These are phyloP conservation scores for Streblospio benedicti DNA, from an alignment of 1,140 invertebrate genomes.

Conservation along the genomic window DNA sequence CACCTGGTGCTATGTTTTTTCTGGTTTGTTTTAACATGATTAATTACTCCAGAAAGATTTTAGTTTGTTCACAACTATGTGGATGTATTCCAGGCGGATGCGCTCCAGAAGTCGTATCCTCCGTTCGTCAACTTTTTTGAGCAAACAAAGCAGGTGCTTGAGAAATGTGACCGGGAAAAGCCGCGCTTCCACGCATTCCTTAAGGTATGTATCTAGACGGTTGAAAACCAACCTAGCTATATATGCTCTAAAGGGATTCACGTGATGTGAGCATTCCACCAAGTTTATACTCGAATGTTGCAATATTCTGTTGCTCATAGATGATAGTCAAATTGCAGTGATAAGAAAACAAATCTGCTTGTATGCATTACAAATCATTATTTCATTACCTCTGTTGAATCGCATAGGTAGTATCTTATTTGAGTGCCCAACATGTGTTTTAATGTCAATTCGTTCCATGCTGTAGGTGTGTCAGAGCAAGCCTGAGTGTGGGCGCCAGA, in stretches of 20 bases:
- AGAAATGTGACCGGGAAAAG: slow-evolving; percentile 79
- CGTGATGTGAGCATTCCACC: too few species aligned
- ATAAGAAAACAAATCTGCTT: too few species aligned
- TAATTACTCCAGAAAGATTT: not conserved
- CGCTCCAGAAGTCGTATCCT: slow-evolving; percentile 84
- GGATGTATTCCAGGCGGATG: slow-evolving; percentile 49
- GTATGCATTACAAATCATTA: too few species aligned
- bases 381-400: too few species aligned
- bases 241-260: too few species aligned
- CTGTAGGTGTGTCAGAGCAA: slow-evolving; percentile 28
- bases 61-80: slow-evolving; percentile 8
- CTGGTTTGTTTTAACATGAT: not conserved
- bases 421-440: too few species aligned
- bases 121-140: slow-evolving; percentile 97
- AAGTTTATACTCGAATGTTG: too few species aligned
- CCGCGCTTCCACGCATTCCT: slow-evolving; percentile 94
- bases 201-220: slow-evolving; percentile 61
- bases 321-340: too few species aligned
- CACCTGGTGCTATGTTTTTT: slow-evolving; percentile 17
- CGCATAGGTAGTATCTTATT: too few species aligned
- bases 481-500: slow-evolving; percentile 90
- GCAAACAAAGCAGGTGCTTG: slow-evolving; percentile 85
- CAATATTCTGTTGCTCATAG: too few species aligned
- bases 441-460: too few species aligned
- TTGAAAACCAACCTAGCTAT: too few species aligned